These are phyloP conservation scores for Sturmia bella DNA, from an alignment of 2,888 invertebrate genomes.

Conservation along the genomic window DNA sequence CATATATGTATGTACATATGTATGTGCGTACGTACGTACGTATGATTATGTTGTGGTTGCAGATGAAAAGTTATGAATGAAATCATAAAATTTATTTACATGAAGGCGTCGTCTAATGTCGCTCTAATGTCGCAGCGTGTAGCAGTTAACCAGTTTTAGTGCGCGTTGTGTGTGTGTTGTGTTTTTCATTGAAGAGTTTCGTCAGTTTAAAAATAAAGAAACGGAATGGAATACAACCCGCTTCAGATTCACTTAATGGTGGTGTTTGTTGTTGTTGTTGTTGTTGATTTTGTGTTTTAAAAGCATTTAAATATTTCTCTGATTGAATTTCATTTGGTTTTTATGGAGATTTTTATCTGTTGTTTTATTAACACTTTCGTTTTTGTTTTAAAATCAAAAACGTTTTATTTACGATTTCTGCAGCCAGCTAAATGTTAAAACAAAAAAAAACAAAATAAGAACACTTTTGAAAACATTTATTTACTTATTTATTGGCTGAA, in stretches of 20 bases:
- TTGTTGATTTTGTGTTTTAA: neutral
- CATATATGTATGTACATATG: neutral
- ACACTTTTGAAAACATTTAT: neutral
- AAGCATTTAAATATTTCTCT: slow-evolving; percentile 18
- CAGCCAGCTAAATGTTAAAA: slow-evolving; percentile 8
- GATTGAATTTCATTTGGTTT: slow-evolving; percentile 57
- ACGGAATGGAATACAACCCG: neutral
- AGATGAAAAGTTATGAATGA: slow-evolving; percentile 46
- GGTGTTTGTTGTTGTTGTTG: neutral
- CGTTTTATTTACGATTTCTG: slow-evolving; percentile 27
- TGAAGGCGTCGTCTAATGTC: slow-evolving; percentile 50
- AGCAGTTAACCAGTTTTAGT: slow-evolving; percentile 1
- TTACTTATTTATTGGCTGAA: neutral
- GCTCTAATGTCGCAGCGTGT: slow-evolving; percentile 8
- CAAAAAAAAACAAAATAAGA: neutral
- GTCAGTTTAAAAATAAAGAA: neutral
- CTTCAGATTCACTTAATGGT: neutral
- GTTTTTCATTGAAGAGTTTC: slow-evolving; percentile 38
- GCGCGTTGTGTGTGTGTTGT: neutral
- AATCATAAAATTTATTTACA: slow-evolving; percentile 41
- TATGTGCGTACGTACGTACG: neutral
- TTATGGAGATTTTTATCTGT: slow-evolving; percentile 57
- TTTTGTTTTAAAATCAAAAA: slow-evolving; percentile 41
- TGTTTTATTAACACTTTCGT: slow-evolving; percentile 62
- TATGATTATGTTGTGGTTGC: neutral